Evolutionary conservation across 2,113 vertebrate genomes (phyloP).

Genomic region (Pollachius pollachius): DNA sequence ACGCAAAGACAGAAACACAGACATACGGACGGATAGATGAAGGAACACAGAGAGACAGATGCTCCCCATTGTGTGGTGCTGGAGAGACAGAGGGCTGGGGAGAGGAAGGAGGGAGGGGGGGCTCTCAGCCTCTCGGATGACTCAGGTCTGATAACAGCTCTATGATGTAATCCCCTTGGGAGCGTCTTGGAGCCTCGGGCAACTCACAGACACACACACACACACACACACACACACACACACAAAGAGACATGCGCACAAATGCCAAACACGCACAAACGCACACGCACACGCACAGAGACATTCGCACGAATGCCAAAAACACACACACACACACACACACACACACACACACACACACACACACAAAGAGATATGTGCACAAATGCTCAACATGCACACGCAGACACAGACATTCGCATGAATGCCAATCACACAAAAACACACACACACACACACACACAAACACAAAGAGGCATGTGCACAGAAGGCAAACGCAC

Average conservation of each 20-base stretch:
- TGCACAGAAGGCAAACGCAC: neutral
- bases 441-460: neutral
- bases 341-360: conserved; percentile 21
- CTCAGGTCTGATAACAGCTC: conserved; percentile 59
- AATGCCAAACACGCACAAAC: conserved; percentile 2
- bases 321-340: conserved; percentile 23
- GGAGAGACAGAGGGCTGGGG: too few relatives aligned
- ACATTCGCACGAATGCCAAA: neutral
- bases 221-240: too few relatives aligned
- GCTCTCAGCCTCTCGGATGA: conserved; percentile 57
- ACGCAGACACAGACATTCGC: conserved; percentile 6
- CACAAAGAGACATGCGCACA: too few relatives aligned
- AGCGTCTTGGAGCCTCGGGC: conserved; percentile 44
- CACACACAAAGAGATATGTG: too few relatives aligned
- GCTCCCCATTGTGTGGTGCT: too few relatives aligned
- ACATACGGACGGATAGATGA: too few relatives aligned
- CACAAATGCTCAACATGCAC: too few relatives aligned
- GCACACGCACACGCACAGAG: neutral
- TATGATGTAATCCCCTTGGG: conserved; percentile 52
- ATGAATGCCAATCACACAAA: neutral
- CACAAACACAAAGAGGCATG: too few relatives aligned
- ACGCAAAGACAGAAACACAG: too few relatives aligned
- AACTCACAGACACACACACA: neutral
- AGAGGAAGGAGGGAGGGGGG: neutral
- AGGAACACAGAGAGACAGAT: too few relatives aligned